phyloP scores from a whole-genome alignment of 2,113 vertebrate species.

The Antechinus stuartii region DNA sequence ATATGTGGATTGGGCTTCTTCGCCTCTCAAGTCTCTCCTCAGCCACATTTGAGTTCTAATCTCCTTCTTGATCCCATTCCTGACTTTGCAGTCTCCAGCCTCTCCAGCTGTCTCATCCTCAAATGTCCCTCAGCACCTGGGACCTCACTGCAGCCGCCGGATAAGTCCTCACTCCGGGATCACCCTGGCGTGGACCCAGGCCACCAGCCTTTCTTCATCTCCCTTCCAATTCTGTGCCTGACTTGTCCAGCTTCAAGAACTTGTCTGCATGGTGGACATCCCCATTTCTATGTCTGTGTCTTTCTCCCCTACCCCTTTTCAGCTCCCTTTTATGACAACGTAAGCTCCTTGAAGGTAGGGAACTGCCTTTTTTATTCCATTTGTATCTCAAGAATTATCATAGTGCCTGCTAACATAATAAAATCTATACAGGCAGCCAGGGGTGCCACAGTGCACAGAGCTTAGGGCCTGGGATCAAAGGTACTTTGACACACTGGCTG shows the following conservation, averaged over 20 bases:
- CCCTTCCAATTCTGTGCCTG: neutral
- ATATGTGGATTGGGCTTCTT: neutral
- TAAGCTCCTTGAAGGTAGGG: neutral
- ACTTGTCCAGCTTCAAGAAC: neutral
- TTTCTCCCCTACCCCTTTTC: neutral
- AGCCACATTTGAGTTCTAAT: neutral
- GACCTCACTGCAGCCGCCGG: neutral
- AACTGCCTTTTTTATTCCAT: neutral
- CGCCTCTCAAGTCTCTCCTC: neutral
- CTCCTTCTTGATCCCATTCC: neutral
- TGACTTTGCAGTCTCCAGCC: neutral
- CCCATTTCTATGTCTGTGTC: neutral
- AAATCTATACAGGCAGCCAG: neutral
- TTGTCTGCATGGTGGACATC: neutral
- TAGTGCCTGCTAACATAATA: neutral
- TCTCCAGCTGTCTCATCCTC: neutral
- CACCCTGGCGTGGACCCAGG: neutral
- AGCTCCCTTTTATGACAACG: neutral
- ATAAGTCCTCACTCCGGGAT: neutral
- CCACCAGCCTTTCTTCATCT: neutral
- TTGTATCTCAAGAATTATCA: neutral
- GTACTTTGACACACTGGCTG: neutral
- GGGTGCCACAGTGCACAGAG: neutral
- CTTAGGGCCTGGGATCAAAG: neutral
- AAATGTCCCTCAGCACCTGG: neutral